Evolutionary conservation across 2,113 vertebrate genomes (phyloP), one percentile per base, ranked within the genome.

Genomic region (Alectura lathami): DNA sequence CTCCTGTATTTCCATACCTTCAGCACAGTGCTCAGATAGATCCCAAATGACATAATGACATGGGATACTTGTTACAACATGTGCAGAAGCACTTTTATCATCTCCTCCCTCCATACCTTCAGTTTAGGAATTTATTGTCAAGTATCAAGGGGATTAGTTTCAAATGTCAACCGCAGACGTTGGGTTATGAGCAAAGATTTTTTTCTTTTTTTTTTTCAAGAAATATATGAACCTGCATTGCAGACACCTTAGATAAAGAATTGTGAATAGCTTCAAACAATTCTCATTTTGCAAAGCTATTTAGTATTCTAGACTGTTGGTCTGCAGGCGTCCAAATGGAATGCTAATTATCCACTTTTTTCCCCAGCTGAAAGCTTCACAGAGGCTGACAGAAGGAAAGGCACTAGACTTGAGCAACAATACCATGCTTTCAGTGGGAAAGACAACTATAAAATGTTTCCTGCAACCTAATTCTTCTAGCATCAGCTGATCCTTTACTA

Each of bases 371-470:
- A 93, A 91, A 94, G 85, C 97, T 96, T 97, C 87, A 76, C 88
- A 95, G 95, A 97, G 89, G 86, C 96, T 96, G 96, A 97, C 94
- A 96, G 97, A 97, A 97, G 97, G 97, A 96, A 98, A 96, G 94
- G 96, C 97, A 96, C 97, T 94, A 98, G 97, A 98, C 97, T 93
- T 95, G 92, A 97, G 97, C 97, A 97, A 98, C 97, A 98, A 97
- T 96, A 96, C 87, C 87, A 78, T 73, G 51, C 94, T 95, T 96
- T 94, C 95, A 97, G 96, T 97, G 95, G 97, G 82, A 95, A 96
- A 97, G 97, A 95, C 97, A 97, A 96, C 96, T 98, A 95, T 98
- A 98, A 98, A 98, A 98, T 97, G 78, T 96, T 98, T 98, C 98
- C 98, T 98, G 98, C 97, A 98, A 97, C 82, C 96, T 98, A 97